These are phyloP conservation scores for Manis pentadactyla DNA, from an alignment of 2,797 vertebrate genomes.

Conservation along the genomic window DNA sequence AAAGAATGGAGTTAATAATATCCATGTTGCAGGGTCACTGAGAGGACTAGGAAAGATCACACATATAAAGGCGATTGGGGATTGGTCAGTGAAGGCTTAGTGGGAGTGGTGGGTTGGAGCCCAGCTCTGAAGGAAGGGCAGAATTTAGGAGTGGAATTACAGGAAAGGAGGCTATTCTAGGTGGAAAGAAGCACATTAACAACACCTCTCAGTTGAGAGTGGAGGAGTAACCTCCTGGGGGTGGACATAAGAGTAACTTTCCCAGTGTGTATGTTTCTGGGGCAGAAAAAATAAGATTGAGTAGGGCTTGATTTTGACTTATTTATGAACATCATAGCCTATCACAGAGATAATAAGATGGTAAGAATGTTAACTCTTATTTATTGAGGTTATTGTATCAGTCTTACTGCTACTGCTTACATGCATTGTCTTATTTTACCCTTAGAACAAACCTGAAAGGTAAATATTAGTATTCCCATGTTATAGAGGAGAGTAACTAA, in stretches of 20 bases:
- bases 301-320: conserved; percentile 74
- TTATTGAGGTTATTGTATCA: conserved; percentile 68
- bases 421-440: not conserved
- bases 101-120: not conserved
- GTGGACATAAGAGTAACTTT: conserved; percentile 36
- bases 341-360: conserved; percentile 61
- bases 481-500: not conserved
- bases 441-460: not conserved
- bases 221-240: conserved; percentile 19
- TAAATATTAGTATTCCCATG: not conserved
- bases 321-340: conserved; percentile 59
- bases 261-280: conserved; percentile 47
- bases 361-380: conserved; percentile 55
- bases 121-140: not conserved
- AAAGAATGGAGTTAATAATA: not conserved
- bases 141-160: not conserved
- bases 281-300: conserved; percentile 58
- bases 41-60: not conserved
- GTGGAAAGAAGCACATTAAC: conserved; percentile 24
- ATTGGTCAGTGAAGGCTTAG: not conserved
- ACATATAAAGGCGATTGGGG: not conserved
- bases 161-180: not conserved
- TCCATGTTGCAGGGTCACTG: not conserved
- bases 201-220: not conserved
- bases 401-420: not conserved